Conservation (phyloP, 2,797 vertebrate genomes). For the Meda fulgida region DNA sequence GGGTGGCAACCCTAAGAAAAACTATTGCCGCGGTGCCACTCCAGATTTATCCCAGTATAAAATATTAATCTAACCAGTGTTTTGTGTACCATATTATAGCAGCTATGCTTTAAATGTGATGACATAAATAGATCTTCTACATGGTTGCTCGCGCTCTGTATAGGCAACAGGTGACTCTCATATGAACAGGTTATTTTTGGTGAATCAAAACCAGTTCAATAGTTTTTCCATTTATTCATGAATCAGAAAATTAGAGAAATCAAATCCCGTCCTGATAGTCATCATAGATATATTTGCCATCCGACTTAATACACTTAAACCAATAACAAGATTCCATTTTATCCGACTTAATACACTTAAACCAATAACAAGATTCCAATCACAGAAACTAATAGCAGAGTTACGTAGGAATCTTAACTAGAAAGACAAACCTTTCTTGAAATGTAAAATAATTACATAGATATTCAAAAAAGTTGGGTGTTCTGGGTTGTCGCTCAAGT, state of each 20-base stretch:
- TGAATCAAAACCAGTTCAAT: background rate
- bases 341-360: background rate
- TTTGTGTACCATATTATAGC: background rate
- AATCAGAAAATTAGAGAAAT: background rate
- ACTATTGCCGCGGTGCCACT: background rate
- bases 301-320: background rate
- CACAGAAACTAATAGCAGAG: too few relatives aligned
- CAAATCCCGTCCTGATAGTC: too few relatives aligned
- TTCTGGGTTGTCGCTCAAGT: background rate
- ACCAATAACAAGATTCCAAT: too few relatives aligned
- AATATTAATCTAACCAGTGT: background rate
- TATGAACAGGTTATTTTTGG: background rate
- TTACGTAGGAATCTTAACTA: background rate
- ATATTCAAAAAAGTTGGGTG: too few relatives aligned
- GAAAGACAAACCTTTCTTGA: background rate
- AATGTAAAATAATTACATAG: too few relatives aligned
- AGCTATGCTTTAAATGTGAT: background rate
- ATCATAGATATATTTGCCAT: too few relatives aligned
- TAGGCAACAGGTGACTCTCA: background rate
- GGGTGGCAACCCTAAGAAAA: background rate
- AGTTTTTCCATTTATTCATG: background rate
- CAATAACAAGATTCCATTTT: too few relatives aligned
- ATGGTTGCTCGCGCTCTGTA: background rate
- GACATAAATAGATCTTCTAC: background rate
- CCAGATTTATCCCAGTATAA: background rate